Base-by-base conservation (phyloP, 53 echinoderm and acorn worm species). In the Arbacia lixula region DNA sequence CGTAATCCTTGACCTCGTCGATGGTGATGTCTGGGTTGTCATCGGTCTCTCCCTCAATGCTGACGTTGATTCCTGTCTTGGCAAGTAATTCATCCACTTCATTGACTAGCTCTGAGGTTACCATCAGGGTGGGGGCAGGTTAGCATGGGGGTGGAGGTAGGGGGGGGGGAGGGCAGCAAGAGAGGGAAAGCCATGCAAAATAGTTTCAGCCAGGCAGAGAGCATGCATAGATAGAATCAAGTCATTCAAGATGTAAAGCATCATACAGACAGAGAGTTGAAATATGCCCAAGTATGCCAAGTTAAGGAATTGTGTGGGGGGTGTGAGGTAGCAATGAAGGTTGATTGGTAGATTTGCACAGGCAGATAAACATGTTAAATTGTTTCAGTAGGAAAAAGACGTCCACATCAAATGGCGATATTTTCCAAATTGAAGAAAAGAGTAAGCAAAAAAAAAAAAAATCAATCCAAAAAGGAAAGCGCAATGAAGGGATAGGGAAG, bases 21-120 rank as follows among this genome's bases (percentile, higher is more conserved):
- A 99, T 73, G 30, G 99, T 99, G 92, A 99, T 99, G 74, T 99
- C 99, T 9, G 90, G 90, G 83, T 93, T 95, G 53, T 95, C 93
- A 25, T 95, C 95, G 0, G 95, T 95, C 76, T 95, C 93, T 9
- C 91, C 95, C 86, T 93, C 95, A 14, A 95, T 69, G 85, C 90
- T 95, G 42, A 95, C 89, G 85, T 86, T 90, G 84, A 95, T 93
- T 52, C 89, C 89, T 72, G 91, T 83, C 91, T 95, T 93, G 84
- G 95, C 95, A 76, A 95, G 88, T 53, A 95, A 85, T 76, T 95
- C 93, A 83, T 95, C 93, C 72, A 95, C 95, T 79, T 95, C 95
- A 86, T 91, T 93, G 53, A 91, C 91, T 41, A 95, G 89, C 71
- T 95, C 95, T 95, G 89, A 34, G 35, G 46, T 61, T 14, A 36